Base-by-base conservation (phyloP, 2,797 vertebrate genomes). In the Channa striata region DNA sequence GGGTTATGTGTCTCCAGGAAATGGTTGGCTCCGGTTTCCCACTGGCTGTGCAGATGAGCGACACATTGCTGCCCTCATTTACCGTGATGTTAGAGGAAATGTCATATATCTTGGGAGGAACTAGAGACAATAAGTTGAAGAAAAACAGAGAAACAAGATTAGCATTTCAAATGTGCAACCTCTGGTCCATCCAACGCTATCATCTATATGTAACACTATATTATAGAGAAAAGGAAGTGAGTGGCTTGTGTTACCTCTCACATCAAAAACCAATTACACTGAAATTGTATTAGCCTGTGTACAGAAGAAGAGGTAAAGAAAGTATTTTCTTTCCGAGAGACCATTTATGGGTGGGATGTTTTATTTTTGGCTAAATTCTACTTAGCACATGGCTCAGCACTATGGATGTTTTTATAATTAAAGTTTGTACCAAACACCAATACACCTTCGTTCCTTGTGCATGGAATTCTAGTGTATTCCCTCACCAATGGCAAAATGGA, bases 1-100 rank as follows among this genome's bases (percentile, higher is more conserved):
- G 98, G 77, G 97, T 97, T 94, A 99, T 98, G 87, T 99, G 98
- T 90, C 96, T 95, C 98, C 98, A 99, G 80, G 96, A 97, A 87
- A 99, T 98, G 81, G 94, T 95, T 47, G 97, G 96, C 85, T 99
- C 97, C 4, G 98, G 98, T 83, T 99, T 99, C 62, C 98, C 97
- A 19, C 94, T 97, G 91, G 97, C 98, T 92, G 96, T 93, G 72
- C 98, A 99, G 90, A 96, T 95, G 83, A 99, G 95, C 6, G 96
- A 97, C 67, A 99, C 92, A 1, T 99, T 97, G 91, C 95, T 97
- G 64, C 97, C 97, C 94, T 99, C 98, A 6, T 99, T 99, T 86
- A 98, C 96, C 2, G 94, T 91, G 87, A 97, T 93, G 91, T 98
- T 95, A 23, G 87, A 92, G 12, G 98, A 98, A 89, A 99, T 97